Conservation (phyloP, 2,888 invertebrate genomes). For the Lasioglossum pauxillum region DNA sequence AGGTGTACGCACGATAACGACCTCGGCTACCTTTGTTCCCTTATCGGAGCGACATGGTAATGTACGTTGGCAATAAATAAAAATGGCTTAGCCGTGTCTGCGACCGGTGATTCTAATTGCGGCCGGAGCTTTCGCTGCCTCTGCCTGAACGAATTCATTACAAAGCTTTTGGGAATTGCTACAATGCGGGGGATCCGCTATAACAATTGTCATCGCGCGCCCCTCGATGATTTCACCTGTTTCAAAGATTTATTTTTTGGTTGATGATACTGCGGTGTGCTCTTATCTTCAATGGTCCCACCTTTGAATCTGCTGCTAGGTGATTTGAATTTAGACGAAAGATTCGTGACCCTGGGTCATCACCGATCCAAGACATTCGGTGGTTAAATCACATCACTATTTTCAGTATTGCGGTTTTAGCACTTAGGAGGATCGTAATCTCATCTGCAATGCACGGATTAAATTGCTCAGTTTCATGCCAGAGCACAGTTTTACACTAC, state of each 20-base stretch:
- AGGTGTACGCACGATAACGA: constrained; percentile 38
- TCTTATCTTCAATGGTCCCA: background rate
- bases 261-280: background rate
- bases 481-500: constrained; percentile 37
- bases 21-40: constrained; percentile 53
- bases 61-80: constrained; percentile 48
- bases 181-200: background rate
- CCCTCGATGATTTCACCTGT: background rate
- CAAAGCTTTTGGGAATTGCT: background rate
- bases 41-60: constrained; percentile 54
- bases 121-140: constrained; percentile 1
- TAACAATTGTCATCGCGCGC: background rate
- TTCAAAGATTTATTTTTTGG: background rate
- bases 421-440: background rate
- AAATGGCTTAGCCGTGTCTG: constrained; percentile 20
- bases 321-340: background rate
- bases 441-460: constrained; percentile 10
- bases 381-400: background rate
- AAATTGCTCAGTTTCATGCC: constrained; percentile 23
- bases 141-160: constrained; percentile 30
- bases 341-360: background rate
- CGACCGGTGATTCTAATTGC: constrained; percentile 13
- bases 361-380: background rate
- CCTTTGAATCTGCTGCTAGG: background rate
- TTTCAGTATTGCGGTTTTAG: background rate